These are phyloP conservation scores for Staurois parvus DNA, from an alignment of 2,797 vertebrate genomes.

Conservation along the genomic window DNA sequence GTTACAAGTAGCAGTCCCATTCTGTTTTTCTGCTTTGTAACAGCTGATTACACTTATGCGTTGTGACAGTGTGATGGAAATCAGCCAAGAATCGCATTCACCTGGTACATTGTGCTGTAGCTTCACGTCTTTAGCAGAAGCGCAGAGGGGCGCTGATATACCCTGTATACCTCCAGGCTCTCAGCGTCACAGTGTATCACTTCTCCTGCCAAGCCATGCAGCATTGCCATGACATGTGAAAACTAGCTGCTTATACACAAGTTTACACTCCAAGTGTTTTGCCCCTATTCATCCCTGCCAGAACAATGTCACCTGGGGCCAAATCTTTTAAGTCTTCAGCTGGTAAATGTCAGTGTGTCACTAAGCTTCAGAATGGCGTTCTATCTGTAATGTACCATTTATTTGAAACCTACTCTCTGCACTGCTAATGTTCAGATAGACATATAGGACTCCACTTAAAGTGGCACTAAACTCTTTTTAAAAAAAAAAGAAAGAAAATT, in stretches of 20 bases:
- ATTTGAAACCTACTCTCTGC: not conserved
- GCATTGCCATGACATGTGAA: constrained; percentile 83
- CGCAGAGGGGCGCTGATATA: constrained; percentile 45
- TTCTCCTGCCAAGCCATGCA: constrained; percentile 77
- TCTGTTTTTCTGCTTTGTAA: constrained; percentile 71
- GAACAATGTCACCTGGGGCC: constrained; percentile 71
- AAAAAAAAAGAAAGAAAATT: too few relatives aligned
- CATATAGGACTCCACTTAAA: too few relatives aligned
- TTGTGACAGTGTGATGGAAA: constrained; percentile 77
- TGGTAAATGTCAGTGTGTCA: constrained; percentile 33
- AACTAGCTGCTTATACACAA: constrained; percentile 78
- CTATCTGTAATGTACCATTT: not conserved
- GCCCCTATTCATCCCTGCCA: constrained; percentile 77
- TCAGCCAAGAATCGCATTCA: constrained; percentile 76
- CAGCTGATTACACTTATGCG: constrained; percentile 67
- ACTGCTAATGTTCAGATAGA: not conserved
- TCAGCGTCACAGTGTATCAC: constrained; percentile 82
- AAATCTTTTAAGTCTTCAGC: constrained; percentile 51
- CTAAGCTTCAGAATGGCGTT: not conserved
- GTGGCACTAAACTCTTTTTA: too few relatives aligned
- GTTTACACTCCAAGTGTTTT: constrained; percentile 83
- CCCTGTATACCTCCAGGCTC: constrained; percentile 78
- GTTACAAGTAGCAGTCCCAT: constrained; percentile 76
- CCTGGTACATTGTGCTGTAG: constrained; percentile 84
- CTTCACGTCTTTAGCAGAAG: constrained; percentile 83